Evolutionary conservation across 2,888 invertebrate genomes (phyloP).

Genomic region (Ophion costatus): DNA sequence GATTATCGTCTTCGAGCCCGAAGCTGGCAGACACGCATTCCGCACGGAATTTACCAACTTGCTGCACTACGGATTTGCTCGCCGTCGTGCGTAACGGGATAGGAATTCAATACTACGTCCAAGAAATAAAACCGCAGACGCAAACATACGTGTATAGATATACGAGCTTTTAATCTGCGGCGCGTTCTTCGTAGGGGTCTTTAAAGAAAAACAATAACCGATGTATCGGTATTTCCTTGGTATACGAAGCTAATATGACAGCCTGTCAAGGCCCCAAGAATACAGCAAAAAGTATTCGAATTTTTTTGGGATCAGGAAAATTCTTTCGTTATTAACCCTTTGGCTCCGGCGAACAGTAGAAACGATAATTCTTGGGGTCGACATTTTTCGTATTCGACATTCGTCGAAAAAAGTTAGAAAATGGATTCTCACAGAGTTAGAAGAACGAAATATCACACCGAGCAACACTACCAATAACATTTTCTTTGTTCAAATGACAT

Average conservation of each 20-base stretch:
- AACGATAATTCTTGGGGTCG: no score
- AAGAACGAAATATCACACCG: no score
- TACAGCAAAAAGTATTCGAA: not conserved
- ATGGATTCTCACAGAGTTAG: no score
- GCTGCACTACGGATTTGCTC: slow-evolving; percentile 19
- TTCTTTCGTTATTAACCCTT: no score
- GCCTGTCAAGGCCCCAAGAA: not conserved
- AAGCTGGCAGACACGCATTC: slow-evolving; percentile 37
- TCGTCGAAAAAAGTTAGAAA: no score
- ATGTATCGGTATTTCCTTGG: slow-evolving; percentile 66
- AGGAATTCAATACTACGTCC: slow-evolving; percentile 58
- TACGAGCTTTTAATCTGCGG: slow-evolving; percentile 9
- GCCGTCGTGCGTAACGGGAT: slow-evolving; percentile 30
- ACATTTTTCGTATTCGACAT: no score
- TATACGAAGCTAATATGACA: slow-evolving; percentile 9
- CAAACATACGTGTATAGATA: slow-evolving; percentile 26
- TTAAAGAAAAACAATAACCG: slow-evolving; percentile 59
- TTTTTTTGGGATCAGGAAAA: no score
- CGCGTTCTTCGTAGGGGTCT: not conserved
- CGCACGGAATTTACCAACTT: slow-evolving; percentile 52
- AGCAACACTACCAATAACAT: no score
- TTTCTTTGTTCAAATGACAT: no score
- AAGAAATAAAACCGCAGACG: slow-evolving; percentile 53
- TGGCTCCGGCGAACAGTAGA: no score
- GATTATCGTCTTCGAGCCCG: slow-evolving; percentile 49